These are phyloP conservation scores for Heteronetta atricapilla DNA, from an alignment of 2,113 vertebrate genomes.

Conservation along the genomic window DNA sequence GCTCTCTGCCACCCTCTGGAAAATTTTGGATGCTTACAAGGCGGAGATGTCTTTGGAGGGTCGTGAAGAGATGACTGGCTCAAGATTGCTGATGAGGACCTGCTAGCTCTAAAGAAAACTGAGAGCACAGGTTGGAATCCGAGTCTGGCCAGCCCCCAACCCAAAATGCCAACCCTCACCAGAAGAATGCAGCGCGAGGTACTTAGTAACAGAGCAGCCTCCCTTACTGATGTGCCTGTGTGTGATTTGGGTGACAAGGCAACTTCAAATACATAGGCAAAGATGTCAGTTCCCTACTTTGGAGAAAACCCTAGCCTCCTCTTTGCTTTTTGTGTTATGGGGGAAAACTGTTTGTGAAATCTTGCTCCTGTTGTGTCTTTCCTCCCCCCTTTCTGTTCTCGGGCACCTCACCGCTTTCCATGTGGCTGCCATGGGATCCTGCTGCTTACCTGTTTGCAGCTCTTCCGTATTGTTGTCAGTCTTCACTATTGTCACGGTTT, in stretches of 20 bases:
- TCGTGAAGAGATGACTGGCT: background rate
- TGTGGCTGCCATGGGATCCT: background rate
- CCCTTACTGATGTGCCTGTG: accelerated
- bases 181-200: too few relatives aligned
- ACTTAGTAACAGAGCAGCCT: background rate
- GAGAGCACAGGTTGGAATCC: background rate
- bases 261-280: background rate
- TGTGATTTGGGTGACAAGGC: background rate
- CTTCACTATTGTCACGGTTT: accelerated
- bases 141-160: background rate
- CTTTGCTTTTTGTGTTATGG: background rate
- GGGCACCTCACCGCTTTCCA: background rate
- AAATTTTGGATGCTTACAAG: background rate
- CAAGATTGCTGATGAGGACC: background rate
- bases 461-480: background rate
- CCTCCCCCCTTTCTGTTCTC: background rate
- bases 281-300: background rate
- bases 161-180: background rate
- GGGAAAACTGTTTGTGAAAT: background rate
- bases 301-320: background rate
- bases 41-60: background rate
- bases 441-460: background rate
- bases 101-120: background rate
- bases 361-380: background rate
- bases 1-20: background rate